These are phyloP conservation scores for Mya arenaria DNA, from an alignment of 1,140 invertebrate genomes.

Conservation along the genomic window DNA sequence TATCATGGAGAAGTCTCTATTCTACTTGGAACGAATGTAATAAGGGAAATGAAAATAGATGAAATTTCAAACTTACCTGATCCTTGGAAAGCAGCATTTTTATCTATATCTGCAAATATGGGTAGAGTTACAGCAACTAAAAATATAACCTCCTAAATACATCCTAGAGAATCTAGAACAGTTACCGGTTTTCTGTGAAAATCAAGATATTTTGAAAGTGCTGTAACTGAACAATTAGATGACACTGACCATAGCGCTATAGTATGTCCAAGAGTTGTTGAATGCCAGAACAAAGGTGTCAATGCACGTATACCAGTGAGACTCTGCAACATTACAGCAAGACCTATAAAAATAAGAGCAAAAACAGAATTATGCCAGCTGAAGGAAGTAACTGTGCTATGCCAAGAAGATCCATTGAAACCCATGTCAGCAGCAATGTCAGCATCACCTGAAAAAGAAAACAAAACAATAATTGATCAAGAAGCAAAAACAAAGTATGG, in stretches of 20 bases:
- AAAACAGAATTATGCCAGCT: slow-evolving; percentile 8
- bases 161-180: slow-evolving; percentile 1
- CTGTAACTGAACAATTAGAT: slow-evolving; percentile 8
- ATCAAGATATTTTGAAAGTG: background rate
- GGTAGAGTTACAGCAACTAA: slow-evolving; percentile 11
- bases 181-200: background rate
- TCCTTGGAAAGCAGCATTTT: slow-evolving; percentile 5
- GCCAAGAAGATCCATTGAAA: background rate
- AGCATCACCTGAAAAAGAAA: background rate
- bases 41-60: background rate
- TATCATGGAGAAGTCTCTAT: background rate
- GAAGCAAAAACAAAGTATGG: background rate
- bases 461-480: background rate
- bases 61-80: background rate
- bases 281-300: background rate
- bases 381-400: slow-evolving; percentile 6
- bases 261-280: background rate
- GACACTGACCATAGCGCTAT: background rate
- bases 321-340: slow-evolving; percentile 16
- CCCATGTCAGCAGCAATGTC: background rate
- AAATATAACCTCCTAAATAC: background rate
- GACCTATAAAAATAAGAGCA: background rate
- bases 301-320: background rate
- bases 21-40: background rate
- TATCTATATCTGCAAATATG: background rate